Conservation (phyloP, 2,888 invertebrate genomes). For the Idaea aversata region DNA sequence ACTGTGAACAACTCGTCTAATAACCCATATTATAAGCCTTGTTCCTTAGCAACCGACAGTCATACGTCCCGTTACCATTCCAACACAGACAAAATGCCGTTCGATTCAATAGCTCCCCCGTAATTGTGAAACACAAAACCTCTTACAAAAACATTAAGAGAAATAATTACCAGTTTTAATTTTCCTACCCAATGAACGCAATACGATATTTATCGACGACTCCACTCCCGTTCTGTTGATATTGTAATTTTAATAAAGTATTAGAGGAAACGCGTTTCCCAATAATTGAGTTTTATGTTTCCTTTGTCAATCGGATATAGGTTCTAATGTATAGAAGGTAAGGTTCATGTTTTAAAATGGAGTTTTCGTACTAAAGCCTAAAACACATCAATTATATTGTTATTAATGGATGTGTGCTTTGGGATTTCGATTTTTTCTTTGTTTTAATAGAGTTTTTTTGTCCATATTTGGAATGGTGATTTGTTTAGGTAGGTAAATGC, state of each 20-base stretch:
- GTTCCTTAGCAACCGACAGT: no score
- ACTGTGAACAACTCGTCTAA: no score
- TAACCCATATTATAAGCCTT: no score
- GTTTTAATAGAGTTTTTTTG: no score
- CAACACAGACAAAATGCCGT: no score
- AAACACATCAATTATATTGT: neutral
- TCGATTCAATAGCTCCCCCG: no score
- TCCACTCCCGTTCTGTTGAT: slow-evolving; percentile 27
- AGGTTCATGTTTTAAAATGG: neutral
- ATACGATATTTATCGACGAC: slow-evolving; percentile 32
- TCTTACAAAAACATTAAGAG: neutral
- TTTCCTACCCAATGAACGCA: slow-evolving; percentile 2
- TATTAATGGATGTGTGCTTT: neutral
- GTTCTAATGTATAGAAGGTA: neutral
- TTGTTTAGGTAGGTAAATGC: neutral
- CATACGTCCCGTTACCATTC: no score
- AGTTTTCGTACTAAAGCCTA: neutral
- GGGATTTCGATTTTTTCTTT: neutral
- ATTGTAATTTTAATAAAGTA: slow-evolving; percentile 41
- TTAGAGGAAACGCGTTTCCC: slow-evolving; percentile 21
- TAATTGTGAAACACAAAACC: neutral
- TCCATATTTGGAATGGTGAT: neutral
- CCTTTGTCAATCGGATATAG: neutral
- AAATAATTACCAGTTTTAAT: neutral
- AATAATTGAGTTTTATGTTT: slow-evolving; percentile 28